A percentile compares a stretch with the other conserved stretches of the same genome.
These are phyloP conservation scores for Eristalis arbustorum DNA, from an alignment of 2,888 invertebrate genomes.

Conservation along the genomic window DNA sequence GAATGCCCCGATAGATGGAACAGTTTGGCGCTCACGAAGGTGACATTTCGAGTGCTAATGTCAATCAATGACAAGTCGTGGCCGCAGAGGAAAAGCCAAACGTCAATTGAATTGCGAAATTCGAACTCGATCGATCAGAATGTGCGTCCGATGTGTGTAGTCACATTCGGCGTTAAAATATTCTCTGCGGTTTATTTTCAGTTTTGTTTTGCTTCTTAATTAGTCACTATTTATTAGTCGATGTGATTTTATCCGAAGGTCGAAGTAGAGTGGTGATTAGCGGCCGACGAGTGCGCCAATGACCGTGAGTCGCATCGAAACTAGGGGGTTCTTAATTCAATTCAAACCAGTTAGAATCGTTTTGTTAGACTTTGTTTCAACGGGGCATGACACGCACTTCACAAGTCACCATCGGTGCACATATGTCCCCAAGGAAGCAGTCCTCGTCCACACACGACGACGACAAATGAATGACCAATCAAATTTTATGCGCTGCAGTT, in stretches of 20 bases:
- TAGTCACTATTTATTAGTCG: conserved; percentile 62
- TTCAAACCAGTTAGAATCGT: conserved; percentile 26
- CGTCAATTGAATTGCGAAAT: conserved; percentile 2
- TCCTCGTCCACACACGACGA: neutral
- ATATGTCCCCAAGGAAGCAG: neutral
- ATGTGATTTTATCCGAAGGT: conserved; percentile 58
- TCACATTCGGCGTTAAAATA: neutral
- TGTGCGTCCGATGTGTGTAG: conserved; percentile 1
- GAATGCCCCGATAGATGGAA: neutral
- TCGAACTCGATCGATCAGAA: conserved; percentile 6
- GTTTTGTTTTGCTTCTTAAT: conserved; percentile 20
- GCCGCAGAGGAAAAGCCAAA: neutral
- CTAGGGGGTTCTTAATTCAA: conserved; percentile 4
- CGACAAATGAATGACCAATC: neutral
- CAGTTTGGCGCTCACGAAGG: neutral
- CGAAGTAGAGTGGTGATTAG: conserved; percentile 54
- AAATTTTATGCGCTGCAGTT: neutral
- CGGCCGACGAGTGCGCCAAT: conserved; percentile 61
- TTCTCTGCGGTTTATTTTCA: neutral
- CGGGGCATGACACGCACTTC: neutral
- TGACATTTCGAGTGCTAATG: conserved; percentile 15
- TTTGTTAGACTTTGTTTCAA: neutral
- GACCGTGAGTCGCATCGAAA: conserved; percentile 55
- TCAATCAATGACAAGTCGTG: conserved; percentile 13
- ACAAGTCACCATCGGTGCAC: neutral